Base-by-base conservation (phyloP, 1,140 invertebrate species). In the Sitophilus oryzae region DNA sequence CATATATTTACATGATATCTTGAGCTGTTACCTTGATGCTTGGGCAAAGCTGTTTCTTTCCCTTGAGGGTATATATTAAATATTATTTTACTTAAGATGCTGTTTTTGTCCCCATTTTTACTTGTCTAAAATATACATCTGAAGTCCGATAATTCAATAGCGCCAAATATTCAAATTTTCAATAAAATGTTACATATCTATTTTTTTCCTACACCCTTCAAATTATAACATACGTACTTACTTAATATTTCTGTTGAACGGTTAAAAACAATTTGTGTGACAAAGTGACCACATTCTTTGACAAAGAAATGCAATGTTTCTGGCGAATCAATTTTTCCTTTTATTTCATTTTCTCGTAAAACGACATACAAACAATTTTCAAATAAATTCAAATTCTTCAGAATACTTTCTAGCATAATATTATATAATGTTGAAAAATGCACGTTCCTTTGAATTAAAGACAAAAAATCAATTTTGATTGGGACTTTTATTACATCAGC, bases 321-420 rank as follows among this genome's bases (percentile, higher is more conserved):
- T 40, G 83, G 82, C 34, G 44, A 69, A 22, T 55, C 46, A 25
- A 50, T 23, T 42, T 23, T 56, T 18, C 11, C n/a, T 15, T 34
- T 10, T 15, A 62, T 46, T 43, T 36, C 51, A 44, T 57, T 49
- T 4, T 43, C 19, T 55, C 57, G 47, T 38, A 63, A 42, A 50
- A 59, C 56, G 20, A 50, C 56, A 20, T 64, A 71, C 62, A 61
- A 70, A 61, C 66, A 76, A 67, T 45, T 78, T 66, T 71, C 80
- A 56, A 85, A 74, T 36, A 85, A 69, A 56, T 77, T 76, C 22
- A 89, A 73, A 48, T 83, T 82, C 30, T 83, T 74, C 62, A 84
- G 85, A 40, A 84, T 77, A 55, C 84, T 82, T 68, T 87, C 84
- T 4, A 88, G 81, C 5, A 89, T 71, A 54, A 87, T 80, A 60